Evolutionary conservation across 2,888 invertebrate genomes (phyloP).

Genomic region (Bimastos eiseni): DNA sequence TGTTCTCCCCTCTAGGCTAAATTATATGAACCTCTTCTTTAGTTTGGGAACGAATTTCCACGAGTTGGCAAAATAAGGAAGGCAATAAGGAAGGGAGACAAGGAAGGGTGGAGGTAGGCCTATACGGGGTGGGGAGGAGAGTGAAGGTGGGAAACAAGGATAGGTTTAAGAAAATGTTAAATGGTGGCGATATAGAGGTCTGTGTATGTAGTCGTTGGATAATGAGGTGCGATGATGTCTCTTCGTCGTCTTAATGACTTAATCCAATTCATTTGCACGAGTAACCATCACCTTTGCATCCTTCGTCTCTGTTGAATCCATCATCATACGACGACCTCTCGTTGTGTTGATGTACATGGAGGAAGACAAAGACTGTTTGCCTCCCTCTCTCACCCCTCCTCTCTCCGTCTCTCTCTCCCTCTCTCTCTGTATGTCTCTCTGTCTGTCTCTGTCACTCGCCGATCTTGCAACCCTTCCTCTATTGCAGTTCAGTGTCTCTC

Average conservation of each 20-base stretch:
- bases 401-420: too few species aligned
- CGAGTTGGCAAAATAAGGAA: neutral
- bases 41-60: too few species aligned
- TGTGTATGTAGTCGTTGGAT: neutral
- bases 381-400: too few species aligned
- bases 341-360: neutral
- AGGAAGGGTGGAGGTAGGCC: neutral
- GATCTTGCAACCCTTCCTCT: neutral
- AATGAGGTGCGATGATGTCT: neutral
- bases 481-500: neutral
- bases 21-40: too few species aligned
- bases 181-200: neutral
- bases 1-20: too few species aligned
- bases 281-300: neutral
- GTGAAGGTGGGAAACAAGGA: neutral
- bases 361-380: neutral
- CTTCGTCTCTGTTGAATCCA: neutral
- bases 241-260: neutral
- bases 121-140: neutral
- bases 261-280: slow-evolving; percentile 1
- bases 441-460: neutral
- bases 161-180: neutral
- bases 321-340: neutral
- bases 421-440: too few species aligned
- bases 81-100: neutral